Evolutionary conservation across 2,113 vertebrate species (phyloP), one percentile per base, ranked within the genome.

Genomic region (Gasterosteus nipponicus): DNA sequence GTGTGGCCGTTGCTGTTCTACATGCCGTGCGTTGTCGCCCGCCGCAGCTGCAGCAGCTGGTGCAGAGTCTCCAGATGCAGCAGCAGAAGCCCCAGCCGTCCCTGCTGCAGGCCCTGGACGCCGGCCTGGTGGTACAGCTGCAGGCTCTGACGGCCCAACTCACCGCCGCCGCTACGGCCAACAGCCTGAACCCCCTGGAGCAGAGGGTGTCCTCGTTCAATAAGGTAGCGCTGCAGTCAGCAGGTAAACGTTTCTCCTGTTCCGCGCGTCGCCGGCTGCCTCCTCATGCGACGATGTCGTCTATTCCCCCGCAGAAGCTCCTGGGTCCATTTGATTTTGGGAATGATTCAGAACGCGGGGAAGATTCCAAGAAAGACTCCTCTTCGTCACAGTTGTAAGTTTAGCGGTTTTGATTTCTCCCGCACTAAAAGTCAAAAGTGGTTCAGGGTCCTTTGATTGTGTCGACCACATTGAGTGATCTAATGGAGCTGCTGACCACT

Each of bases 71-170:
- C 63, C 98, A 99, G 91, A 94, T 99, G 86, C 98, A 99, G 78
- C 98, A 99, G 86, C 98, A 99, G 93, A 99, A 99, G 89, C 98
- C 97, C 5, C 98, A 99, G 69, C 98, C 97, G 0, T 99, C 98
- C 1, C 93, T 99, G 54, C 95, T 99, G 68, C 98, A 99, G 90
- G 97, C 98, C 10, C 89, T 99, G 84, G 98, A 99, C 63, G 98
- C 98, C 0, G 98, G 98, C 64, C 95, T 99, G 1, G 97, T 99
- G 0, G 98, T 99, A 60, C 98, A 99, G 86, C 89, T 99, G 33
- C 98, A 99, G 92, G 98, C 98, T 3, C 94, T 99, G 46, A 99
- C 98, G 0, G 98, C 98, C 58, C 98, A 99, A 31, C 97, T 99
- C 33, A 99, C 98, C 4, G 98, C 98, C 1, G 98, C 98, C 3